Evolutionary conservation across 2,888 invertebrate species (phyloP), one percentile per base, ranked within the genome.

Genomic region (Drosophila mimetica): DNA sequence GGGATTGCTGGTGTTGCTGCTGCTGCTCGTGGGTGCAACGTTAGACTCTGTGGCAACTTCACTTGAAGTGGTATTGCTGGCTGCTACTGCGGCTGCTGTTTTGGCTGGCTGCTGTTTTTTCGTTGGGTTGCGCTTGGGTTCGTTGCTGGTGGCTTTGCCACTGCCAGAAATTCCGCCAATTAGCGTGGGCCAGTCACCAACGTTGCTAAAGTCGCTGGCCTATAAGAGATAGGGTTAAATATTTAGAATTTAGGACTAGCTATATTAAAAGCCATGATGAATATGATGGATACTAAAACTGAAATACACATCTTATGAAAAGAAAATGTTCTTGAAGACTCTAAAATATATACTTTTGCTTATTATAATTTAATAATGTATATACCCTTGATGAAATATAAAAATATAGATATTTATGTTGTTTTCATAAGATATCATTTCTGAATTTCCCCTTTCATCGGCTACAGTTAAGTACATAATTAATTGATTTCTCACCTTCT

Each of bases 101-200:
- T 76, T 73, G 51, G 70, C 86, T 64, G 85, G 64, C 64, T 90
- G 86, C 74, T 61, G 60, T 61, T 89, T 89, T 71, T 86, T 89
- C 55, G 88, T 75, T 69, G 84, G 77, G 54, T 75, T 77, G 30
- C 90, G 90, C 79, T 87, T 91, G 69, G 86, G 91, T 92, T 89
- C 91, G 93, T 93, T 88, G 59, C 79, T 83, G 55, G 84, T 74
- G 92, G 92, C 92, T 90, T 93, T 93, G 91, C 93, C 94, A 90
- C 95, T 94, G 28, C 74, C 73, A 37, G 84, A 79, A 78, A 81
- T 76, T 52, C 82, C 83, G 80, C 96, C 96, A 77, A 90, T 89
- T 34, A 98, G 93, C 79, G 97, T 95, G 84, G 98, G 98, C 98
- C 98, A 98, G 92, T 97, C 97, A 79, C 96, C 95, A 86, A 96